Conservation (phyloP, 2,797 vertebrate species). For the Gymnocypris eckloni region DNA sequence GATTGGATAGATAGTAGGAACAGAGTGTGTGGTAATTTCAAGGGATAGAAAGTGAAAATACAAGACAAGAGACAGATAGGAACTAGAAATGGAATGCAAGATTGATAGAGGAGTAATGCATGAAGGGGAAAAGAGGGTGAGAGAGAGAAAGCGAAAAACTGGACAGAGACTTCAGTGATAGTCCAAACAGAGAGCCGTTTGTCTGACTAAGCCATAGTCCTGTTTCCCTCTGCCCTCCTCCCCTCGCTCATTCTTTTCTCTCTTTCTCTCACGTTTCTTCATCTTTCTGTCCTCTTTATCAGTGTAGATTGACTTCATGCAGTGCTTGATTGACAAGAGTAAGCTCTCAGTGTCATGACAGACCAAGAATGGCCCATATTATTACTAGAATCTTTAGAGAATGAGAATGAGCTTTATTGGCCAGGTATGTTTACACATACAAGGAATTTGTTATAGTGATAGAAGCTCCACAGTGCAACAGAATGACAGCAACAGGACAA, state of each 20-base stretch:
- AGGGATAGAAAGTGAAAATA: background rate
- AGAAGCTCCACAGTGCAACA: no score
- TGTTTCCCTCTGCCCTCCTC: slow-evolving; percentile 42
- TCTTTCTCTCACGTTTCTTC: slow-evolving; percentile 54
- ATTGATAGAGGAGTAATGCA: slow-evolving; percentile 30
- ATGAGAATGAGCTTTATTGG: background rate
- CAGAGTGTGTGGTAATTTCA: slow-evolving; percentile 31
- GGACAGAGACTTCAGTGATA: slow-evolving; percentile 53
- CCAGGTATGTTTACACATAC: no score
- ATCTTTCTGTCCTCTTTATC: slow-evolving; percentile 44
- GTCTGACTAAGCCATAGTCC: slow-evolving; percentile 49
- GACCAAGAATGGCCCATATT: background rate
- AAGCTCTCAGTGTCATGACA: slow-evolving; percentile 5
- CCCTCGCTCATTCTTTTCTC: slow-evolving; percentile 47
- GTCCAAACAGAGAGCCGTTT: slow-evolving; percentile 60
- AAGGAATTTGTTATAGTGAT: no score
- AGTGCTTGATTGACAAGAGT: slow-evolving; percentile 38
- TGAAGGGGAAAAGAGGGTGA: slow-evolving; percentile 16
- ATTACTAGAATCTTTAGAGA: slow-evolving; percentile 23
- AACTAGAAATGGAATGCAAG: slow-evolving; percentile 16
- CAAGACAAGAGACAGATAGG: background rate
- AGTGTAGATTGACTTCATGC: slow-evolving; percentile 23
- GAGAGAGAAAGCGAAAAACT: slow-evolving; percentile 27
- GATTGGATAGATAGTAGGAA: background rate
- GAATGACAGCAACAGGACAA: no score